These are phyloP conservation scores for Grammomys dolichurus DNA, from an alignment of 2,113 vertebrate species.

Conservation along the genomic window DNA sequence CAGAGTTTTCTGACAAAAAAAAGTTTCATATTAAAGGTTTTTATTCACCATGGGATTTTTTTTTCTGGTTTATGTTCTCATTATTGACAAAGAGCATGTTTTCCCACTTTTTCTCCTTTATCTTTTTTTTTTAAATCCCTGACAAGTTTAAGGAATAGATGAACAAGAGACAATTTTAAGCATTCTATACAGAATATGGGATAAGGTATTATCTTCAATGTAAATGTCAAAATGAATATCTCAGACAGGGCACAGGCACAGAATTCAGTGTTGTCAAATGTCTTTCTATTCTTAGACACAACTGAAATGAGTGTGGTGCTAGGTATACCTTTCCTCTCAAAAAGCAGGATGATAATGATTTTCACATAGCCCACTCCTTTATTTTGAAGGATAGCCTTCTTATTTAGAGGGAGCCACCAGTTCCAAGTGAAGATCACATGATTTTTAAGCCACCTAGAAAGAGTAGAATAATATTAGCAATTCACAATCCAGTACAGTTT, in stretches of 20 bases:
- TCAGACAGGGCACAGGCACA: conserved; percentile 1
- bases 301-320: not conserved
- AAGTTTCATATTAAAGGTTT: conserved; percentile 53
- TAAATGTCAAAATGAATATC: conserved; percentile 46
- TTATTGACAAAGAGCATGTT: conserved; percentile 63
- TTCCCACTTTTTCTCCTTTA: conserved; percentile 49
- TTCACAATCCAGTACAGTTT: not conserved
- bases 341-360: not conserved
- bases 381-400: not conserved
- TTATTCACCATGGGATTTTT: conserved; percentile 15
- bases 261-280: not conserved
- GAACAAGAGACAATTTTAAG: not conserved
- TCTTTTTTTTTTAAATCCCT: too few relatives aligned
- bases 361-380: not conserved
- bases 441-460: not conserved
- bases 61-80: conserved; percentile 64
- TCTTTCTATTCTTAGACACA: conserved; percentile 20
- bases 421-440: not conserved
- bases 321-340: not conserved
- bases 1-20: conserved; percentile 57
- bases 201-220: conserved; percentile 5
- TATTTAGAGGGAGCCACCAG: not conserved
- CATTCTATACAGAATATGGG: conserved; percentile 2
- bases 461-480: not conserved
- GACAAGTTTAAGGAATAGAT: conserved; percentile 43